Conservation (phyloP, 2,113 vertebrate genomes). For the Antidorcas marsupialis region DNA sequence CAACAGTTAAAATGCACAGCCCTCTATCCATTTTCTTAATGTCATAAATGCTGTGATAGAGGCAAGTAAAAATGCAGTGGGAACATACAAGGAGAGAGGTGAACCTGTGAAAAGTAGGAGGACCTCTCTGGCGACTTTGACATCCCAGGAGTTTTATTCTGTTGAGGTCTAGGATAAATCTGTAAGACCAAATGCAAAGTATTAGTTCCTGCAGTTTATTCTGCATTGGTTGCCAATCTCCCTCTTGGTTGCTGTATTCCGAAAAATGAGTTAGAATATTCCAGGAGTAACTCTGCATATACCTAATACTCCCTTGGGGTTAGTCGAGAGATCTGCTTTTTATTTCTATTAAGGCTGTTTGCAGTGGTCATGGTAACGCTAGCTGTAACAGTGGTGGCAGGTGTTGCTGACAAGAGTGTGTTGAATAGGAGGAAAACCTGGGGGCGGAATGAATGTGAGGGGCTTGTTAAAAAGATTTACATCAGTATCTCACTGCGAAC, state of each 20-base stretch:
- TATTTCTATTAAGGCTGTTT: constrained; percentile 32
- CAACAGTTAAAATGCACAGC: not conserved
- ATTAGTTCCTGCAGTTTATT: not conserved
- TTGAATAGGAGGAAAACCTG: constrained; percentile 35
- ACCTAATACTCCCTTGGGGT: not conserved
- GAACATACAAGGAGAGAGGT: not conserved
- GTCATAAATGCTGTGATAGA: not conserved
- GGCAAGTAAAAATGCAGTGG: not conserved
- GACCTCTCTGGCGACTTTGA: not conserved
- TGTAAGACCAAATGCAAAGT: not conserved
- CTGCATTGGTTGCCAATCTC: not conserved
- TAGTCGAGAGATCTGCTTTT: constrained; percentile 9
- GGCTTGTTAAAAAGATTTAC: not conserved
- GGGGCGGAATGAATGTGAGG: not conserved
- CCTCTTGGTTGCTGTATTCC: not conserved
- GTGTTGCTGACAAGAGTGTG: not conserved
- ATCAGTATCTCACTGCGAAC: not conserved
- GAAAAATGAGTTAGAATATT: constrained; percentile 19
- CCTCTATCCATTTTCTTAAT: not conserved
- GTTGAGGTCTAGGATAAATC: not conserved
- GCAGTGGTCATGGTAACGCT: not conserved
- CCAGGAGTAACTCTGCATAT: not conserved
- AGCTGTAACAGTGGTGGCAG: not conserved
- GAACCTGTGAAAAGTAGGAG: not conserved
- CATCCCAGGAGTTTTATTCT: not conserved